Base-by-base conservation (phyloP, 2,888 invertebrate genomes). In the Orthosia cruda region DNA sequence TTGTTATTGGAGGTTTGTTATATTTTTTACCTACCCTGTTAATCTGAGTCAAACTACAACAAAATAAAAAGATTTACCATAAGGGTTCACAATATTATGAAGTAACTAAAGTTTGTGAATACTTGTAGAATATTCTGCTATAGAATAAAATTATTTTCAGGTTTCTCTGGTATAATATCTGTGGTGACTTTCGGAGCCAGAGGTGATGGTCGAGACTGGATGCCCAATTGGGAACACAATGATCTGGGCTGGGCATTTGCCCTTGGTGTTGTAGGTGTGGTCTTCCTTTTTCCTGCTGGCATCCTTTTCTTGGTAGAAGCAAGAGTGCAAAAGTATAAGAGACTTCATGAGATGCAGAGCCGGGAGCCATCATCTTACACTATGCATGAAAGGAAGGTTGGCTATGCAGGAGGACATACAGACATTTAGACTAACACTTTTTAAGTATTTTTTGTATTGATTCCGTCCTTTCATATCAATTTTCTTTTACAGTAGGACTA, bases 201-300 rank as follows among this genome's bases (percentile, higher is more conserved):
- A 92, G 99, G 99, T 5, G 99, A 99, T 94, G 98, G 98, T 7
- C 97, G 99, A 83, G 99, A 98, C 90, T 99, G 99, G 98, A 99
- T 99, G 98, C 99, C 99, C 0, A 98, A 99, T 89, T 99, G 99
- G 98, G 98, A 99, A 89, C 98, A 99, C 92, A 99, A 99, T 95
- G 98, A 99, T 92, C 97, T 99, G 71, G 98, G 99, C 16, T 99
- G 99, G 99, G 98, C 99, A 0, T 99, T 98, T 95, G 99, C 98
- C 1, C 96, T 99, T 52, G 99, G 98, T 23, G 98, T 98, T 2
- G 95, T 99, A 59, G 99, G 99, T 3, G 98, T 98, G 1, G 96
- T 99, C 47, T 93, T 98, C 59, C 95, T 98, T 3, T 97, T 98
- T 77, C 98, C 98, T 2, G 97, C 98, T 15, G 99, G 99, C 15